phyloP scores from a whole-genome alignment of 2,113 vertebrate genomes.

The Elephantulus edwardii region DNA sequence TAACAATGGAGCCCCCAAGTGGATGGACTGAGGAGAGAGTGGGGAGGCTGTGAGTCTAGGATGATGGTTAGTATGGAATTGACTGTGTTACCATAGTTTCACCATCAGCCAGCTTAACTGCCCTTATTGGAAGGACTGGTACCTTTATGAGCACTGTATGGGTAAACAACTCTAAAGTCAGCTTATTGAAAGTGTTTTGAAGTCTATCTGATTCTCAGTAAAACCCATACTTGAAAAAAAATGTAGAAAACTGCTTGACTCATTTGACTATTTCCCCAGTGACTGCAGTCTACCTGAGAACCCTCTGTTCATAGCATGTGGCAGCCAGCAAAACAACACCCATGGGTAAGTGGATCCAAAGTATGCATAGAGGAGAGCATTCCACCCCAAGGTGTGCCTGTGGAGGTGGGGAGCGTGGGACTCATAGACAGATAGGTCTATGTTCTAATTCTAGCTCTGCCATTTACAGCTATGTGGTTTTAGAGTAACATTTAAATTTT shows the following conservation, averaged over 20 bases:
- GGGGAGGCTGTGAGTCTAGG: background rate
- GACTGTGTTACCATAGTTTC: fast-evolving
- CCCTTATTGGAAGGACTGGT: background rate
- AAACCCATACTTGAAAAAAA: background rate
- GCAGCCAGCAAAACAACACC: conserved; percentile 31
- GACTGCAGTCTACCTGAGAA: conserved; percentile 85
- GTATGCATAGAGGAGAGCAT: no score
- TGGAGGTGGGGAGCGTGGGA: background rate
- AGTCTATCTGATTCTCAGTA: background rate
- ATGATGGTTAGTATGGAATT: fast-evolving
- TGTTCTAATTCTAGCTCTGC: background rate
- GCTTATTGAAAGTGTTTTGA: background rate
- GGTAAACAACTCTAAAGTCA: fast-evolving
- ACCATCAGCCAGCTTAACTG: fast-evolving
- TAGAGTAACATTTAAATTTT: background rate
- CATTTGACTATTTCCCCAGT: conserved; percentile 72
- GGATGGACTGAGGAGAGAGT: fast-evolving
- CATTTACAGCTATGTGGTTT: background rate
- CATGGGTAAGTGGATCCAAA: conserved; percentile 73
- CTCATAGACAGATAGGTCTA: background rate
- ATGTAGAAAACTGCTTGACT: background rate
- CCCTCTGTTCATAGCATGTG: conserved; percentile 85
- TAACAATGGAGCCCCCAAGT: background rate
- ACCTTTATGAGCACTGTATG: background rate
- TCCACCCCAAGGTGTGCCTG: fast-evolving